Evolutionary conservation across 2,113 vertebrate genomes (phyloP), one percentile per base, ranked within the genome.

Genomic region (Percina caprodes): DNA sequence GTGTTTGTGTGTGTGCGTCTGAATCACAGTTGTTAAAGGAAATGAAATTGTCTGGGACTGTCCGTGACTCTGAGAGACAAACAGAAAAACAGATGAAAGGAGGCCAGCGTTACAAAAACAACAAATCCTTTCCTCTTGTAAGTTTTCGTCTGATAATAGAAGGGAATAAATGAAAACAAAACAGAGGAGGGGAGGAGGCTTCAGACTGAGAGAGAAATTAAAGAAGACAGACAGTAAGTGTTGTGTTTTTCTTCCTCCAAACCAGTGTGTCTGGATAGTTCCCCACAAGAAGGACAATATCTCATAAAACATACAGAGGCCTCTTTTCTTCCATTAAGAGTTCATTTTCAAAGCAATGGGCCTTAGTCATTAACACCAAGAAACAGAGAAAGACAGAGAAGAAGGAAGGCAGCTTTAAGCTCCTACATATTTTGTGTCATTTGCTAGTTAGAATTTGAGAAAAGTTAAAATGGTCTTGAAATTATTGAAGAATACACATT

Each of bases 1-100:
- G 49, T 73, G 74, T 59, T 11, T 74, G 55, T 60, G 33, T 42
- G 46, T 59, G 69, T 42, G 69, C 21, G 30, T 67, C 4, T 19
- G 33, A 56, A 74, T 82, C 13, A 10, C 26, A 48, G 24, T 5
- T 21, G 23, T 48, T 69, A 70, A 77, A 72, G 74, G 6, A 91
- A 89, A 83, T 23, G 45, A 78, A 76, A 82, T 79, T 49, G 69
- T 68, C 79, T 2, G 51, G 58, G 51, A 58, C 74, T 49, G 69
- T 68, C 79, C 3, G 51, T 61, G 51, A 58, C 74, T 79, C 54
- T 9, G 69, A 70, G 52, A 61, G 59, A 52, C 11, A 6, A 74
- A 73, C 14, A 70, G 65, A 74, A 88, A 88, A 86, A 71, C 68
- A 52, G 84, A 88, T 77, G 69, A 86, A 88, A 85, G 60, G 21